Conservation (phyloP, 2,113 vertebrate genomes). For the Larimichthys crocea region DNA sequence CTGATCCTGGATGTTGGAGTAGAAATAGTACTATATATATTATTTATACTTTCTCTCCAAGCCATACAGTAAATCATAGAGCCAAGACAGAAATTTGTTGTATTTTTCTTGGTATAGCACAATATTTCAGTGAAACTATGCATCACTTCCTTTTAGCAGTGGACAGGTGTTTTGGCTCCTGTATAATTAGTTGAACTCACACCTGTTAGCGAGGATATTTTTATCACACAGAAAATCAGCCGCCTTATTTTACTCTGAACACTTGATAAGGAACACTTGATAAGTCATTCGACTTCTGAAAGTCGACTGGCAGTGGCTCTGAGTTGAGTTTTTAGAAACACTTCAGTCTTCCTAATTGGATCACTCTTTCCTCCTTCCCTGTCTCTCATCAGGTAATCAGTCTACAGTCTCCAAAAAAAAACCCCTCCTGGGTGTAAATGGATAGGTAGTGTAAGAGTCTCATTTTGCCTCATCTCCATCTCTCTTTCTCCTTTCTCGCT, state of each 20-base stretch:
- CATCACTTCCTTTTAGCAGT: constrained; percentile 23
- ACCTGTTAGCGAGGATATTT: constrained; percentile 38
- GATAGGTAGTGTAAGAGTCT: constrained; percentile 35
- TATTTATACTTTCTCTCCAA: neutral
- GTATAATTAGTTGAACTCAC: constrained; percentile 54
- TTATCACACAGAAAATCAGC: constrained; percentile 38
- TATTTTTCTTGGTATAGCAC: neutral
- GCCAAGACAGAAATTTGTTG: neutral
- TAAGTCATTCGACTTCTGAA: constrained; percentile 42
- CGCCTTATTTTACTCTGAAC: constrained; percentile 33
- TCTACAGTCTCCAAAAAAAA: constrained; percentile 28
- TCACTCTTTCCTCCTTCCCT: constrained; percentile 35
- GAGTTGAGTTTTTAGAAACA: constrained; percentile 56
- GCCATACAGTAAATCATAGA: neutral
- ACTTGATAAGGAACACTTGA: constrained; percentile 42
- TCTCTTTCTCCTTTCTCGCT: constrained; percentile 13
- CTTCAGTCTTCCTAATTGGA: constrained; percentile 71
- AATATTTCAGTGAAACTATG: neutral
- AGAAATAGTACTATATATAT: neutral
- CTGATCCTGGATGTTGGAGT: neutral
- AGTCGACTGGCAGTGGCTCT: constrained; percentile 39
- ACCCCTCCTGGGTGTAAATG: constrained; percentile 22
- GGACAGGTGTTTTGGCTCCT: constrained; percentile 28
- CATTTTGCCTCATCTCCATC: constrained; percentile 42
- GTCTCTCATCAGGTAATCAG: constrained; percentile 67